phyloP scores from a whole-genome alignment of 2,888 invertebrate genomes.

The Cryptocheilus praepositus region DNA sequence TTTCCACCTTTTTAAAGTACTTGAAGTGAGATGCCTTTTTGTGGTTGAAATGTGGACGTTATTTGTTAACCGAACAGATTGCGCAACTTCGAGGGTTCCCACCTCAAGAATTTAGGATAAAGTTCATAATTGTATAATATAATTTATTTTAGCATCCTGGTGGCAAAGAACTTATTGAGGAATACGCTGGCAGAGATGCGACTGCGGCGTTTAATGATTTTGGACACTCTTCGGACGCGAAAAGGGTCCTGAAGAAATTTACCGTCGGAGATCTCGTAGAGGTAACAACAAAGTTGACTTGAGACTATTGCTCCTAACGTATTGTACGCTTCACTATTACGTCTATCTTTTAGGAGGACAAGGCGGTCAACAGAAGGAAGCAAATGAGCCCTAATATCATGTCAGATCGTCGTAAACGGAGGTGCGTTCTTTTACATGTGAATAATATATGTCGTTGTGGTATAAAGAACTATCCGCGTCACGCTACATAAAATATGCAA shows the following conservation, averaged over 20 bases:
- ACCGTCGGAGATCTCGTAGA: conserved; percentile 82
- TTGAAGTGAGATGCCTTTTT: no score
- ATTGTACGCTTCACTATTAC: conserved; percentile 1
- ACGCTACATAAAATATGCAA: not conserved
- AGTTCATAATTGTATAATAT: not conserved
- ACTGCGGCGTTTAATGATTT: conserved; percentile 81
- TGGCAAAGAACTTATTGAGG: conserved; percentile 79
- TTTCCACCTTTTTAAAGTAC: no score
- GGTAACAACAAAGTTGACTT: conserved; percentile 68
- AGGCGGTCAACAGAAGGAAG: conserved; percentile 38
- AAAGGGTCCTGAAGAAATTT: conserved; percentile 76
- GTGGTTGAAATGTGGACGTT: no score
- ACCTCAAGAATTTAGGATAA: no score
- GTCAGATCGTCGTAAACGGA: conserved; percentile 18
- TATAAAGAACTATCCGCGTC: not conserved
- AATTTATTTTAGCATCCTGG: conserved; percentile 81
- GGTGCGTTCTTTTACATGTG: conserved; percentile 18
- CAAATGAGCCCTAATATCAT: not conserved
- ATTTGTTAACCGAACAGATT: no score
- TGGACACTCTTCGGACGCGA: conserved; percentile 83
- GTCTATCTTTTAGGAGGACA: conserved; percentile 45
- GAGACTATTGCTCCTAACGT: no score
- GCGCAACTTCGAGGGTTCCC: no score
- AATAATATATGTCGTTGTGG: not conserved
- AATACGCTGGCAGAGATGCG: conserved; percentile 82